Base-by-base conservation (phyloP, 2,888 invertebrate species). In the Drosophila affinis region DNA sequence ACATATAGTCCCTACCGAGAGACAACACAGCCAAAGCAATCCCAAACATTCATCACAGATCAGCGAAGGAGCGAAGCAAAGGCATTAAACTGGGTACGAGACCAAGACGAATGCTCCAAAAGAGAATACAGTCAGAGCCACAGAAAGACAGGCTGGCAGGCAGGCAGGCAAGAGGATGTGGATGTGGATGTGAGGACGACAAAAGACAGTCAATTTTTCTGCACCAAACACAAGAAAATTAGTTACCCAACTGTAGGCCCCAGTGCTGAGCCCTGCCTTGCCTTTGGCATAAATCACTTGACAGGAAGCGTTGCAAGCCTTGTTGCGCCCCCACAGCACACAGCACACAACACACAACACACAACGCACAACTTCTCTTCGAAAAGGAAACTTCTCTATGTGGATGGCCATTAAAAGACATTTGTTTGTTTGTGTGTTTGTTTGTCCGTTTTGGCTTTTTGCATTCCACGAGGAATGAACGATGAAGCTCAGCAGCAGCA, bases 301-400 rank as follows among this genome's bases (percentile, higher is more conserved):
- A 81, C 84, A 85, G 84, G 86, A 85, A 88, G 87, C 88, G 87
- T 85, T 85, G 81, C 84, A 70, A 88, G 83, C 73, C 83, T 84
- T 84, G 83, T 84, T 84, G 88, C 83, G 83, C 83, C 83, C 83
- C 88, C 83, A 83, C 84, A 72, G 69, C 47, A 61, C 74, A 76
- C 77, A 60, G 4, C 34, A 59, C 72, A 46, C 18, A 18, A 1
- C 18, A 18, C 18, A 18, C 18, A 18, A 18, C 18, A 18, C 18
- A 18, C 18, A 46, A 14, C 39, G n/a, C n/a, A 39, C 39, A 39
- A 39, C 39, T 14, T 39, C 39, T 14, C 39, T 39, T 14, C 39
- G 14, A 14, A 14, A 14, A 39, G 39, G 39, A 62, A 62, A 56
- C 64, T 73, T 58, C 71, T 83, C 88, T 86, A 86, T 83, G 72